Conservation (phyloP, 2,113 vertebrate genomes). For the Todiramphus saurophagus region DNA sequence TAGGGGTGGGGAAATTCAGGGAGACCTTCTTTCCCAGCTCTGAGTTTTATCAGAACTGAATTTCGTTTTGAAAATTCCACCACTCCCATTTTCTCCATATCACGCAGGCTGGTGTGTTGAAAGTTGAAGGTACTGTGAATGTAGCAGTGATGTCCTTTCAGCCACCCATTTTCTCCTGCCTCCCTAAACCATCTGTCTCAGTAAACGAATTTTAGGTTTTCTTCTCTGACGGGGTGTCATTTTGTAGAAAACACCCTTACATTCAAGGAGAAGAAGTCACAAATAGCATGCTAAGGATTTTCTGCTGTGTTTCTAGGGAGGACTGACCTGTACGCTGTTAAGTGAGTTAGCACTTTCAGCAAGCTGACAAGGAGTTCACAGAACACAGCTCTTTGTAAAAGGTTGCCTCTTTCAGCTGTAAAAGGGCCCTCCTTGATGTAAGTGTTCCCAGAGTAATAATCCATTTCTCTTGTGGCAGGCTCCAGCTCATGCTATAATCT, state of each 20-base stretch:
- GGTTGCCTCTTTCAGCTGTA: conserved; percentile 17
- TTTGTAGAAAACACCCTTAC: neutral
- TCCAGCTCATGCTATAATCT: neutral
- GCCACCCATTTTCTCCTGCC: neutral
- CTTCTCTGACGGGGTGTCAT: neutral
- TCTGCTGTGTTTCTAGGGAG: neutral
- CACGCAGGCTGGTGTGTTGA: neutral
- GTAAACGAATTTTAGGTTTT: neutral
- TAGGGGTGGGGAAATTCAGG: neutral
- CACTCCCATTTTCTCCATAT: neutral
- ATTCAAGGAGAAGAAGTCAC: neutral
- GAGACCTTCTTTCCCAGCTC: neutral
- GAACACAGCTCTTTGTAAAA: conserved; percentile 24
- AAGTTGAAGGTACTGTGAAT: neutral
- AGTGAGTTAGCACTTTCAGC: conserved; percentile 56
- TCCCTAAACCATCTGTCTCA: neutral
- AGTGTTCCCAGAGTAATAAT: conserved; percentile 24
- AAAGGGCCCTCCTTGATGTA: conserved; percentile 29
- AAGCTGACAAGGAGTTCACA: conserved; percentile 27
- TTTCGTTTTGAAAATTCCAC: neutral
- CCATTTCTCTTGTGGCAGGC: conserved; percentile 17
- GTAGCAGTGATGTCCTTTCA: neutral
- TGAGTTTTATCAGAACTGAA: neutral
- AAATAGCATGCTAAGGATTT: neutral
- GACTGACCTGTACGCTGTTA: conserved; percentile 1